Percentiles rank a stretch among this genome's conserved stretches.
Evolutionary conservation across 2,888 invertebrate genomes (phyloP).

Genomic region (Drosophila acutilabella): DNA sequence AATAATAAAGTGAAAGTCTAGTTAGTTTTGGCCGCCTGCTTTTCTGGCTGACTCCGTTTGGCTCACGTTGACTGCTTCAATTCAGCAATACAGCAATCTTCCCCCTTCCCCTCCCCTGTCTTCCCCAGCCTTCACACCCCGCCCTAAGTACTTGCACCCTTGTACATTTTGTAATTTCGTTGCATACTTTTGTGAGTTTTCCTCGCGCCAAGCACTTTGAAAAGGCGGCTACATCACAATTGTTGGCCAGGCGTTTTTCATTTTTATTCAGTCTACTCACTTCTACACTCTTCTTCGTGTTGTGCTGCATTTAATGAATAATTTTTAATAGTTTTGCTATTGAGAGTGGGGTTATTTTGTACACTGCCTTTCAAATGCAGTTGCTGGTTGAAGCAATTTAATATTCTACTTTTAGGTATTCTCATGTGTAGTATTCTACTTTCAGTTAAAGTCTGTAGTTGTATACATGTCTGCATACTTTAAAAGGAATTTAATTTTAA

Average conservation of each 20-base stretch:
- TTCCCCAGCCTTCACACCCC: not conserved
- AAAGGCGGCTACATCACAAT: conserved; percentile 52
- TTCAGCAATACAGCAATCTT: conserved; percentile 17
- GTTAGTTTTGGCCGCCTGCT: conserved; percentile 65
- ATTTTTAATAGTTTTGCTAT: conserved; percentile 70
- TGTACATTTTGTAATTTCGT: conserved; percentile 75
- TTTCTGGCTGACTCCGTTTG: conserved; percentile 25
- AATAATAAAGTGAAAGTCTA: conserved; percentile 79
- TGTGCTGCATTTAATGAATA: conserved; percentile 74
- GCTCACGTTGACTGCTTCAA: conserved; percentile 45
- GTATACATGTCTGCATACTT: not conserved
- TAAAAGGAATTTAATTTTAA: not conserved
- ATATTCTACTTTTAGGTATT: conserved; percentile 15
- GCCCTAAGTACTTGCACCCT: conserved; percentile 27
- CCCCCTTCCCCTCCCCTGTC: not conserved
- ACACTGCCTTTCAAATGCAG: conserved; percentile 15
- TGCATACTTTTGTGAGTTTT: conserved; percentile 70
- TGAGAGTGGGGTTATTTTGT: conserved; percentile 33
- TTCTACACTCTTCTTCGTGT: conserved; percentile 54
- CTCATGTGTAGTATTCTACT: conserved; percentile 18
- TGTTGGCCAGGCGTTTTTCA: conserved; percentile 52
- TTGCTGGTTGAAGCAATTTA: conserved; percentile 31
- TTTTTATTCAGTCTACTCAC: conserved; percentile 65
- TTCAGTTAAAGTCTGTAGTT: not conserved
- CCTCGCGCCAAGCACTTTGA: conserved; percentile 33